phyloP scores from a whole-genome alignment of 2,113 vertebrate genomes.

The Oreocharis arfaki region DNA sequence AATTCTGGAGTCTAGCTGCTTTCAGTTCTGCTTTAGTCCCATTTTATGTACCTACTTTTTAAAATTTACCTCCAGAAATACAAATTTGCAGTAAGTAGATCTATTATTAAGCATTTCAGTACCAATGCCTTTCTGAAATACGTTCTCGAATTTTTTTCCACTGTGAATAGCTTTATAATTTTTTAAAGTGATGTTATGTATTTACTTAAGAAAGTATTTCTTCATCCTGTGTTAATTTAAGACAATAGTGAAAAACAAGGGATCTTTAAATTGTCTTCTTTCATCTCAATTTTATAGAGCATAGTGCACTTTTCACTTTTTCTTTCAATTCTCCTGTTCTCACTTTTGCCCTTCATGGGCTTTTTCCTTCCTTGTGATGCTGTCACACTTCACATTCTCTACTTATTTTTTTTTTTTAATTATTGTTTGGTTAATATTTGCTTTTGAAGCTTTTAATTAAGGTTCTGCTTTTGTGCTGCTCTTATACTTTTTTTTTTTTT shows the following conservation, averaged over 20 bases:
- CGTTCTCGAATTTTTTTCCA: background rate
- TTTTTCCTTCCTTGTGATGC: background rate
- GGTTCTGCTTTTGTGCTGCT: background rate
- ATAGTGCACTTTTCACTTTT: background rate
- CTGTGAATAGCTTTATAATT: background rate
- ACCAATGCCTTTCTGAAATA: background rate
- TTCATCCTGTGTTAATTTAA: background rate
- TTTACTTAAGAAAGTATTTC: background rate
- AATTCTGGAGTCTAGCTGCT: background rate
- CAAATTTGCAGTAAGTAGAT: background rate
- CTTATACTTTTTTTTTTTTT: background rate
- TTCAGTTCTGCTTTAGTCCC: background rate
- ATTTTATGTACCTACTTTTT: background rate
- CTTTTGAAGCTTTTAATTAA: background rate
- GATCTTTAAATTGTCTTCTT: background rate
- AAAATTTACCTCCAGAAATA: background rate
- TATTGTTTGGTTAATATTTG: background rate
- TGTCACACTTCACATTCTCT: background rate
- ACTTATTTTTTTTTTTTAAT: background rate
- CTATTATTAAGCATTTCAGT: background rate
- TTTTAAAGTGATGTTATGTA: background rate
- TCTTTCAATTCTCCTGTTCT: background rate
- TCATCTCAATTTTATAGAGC: background rate
- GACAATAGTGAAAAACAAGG: background rate
- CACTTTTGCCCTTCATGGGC: background rate